Conservation (phyloP, 2,113 vertebrate genomes). For the Lagopus leucura region DNA sequence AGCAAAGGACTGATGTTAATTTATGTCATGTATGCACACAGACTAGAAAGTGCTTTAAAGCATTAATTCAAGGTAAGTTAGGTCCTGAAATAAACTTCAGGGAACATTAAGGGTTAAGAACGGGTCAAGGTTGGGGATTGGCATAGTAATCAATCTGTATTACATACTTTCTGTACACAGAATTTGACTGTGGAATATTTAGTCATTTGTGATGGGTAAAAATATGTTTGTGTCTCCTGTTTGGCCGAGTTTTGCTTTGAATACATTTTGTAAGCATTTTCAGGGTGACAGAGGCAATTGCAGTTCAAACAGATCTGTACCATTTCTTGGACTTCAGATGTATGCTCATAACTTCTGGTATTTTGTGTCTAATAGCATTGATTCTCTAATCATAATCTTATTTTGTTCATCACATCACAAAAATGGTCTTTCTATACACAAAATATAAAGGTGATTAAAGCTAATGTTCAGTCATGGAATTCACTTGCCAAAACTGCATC, state of each 20-base stretch:
- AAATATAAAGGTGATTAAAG: background rate
- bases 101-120: background rate
- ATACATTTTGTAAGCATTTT: background rate
- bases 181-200: background rate
- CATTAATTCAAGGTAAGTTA: constrained; percentile 14
- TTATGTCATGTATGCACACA: constrained; percentile 22
- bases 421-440: background rate
- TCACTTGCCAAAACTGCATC: background rate
- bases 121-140: background rate
- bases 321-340: background rate
- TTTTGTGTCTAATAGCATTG: background rate
- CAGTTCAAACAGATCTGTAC: background rate
- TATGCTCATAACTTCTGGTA: background rate
- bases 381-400: background rate
- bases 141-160: constrained; percentile 6
- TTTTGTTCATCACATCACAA: background rate
- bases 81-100: constrained; percentile 5
- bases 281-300: background rate
- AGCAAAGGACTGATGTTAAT: background rate
- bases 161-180: background rate
- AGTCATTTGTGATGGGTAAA: background rate
- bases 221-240: background rate
- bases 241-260: background rate
- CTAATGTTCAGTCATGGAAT: background rate
- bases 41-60: constrained; percentile 14